phyloP scores from a whole-genome alignment of 2,888 invertebrate species.

The Hymenopus coronatus region DNA sequence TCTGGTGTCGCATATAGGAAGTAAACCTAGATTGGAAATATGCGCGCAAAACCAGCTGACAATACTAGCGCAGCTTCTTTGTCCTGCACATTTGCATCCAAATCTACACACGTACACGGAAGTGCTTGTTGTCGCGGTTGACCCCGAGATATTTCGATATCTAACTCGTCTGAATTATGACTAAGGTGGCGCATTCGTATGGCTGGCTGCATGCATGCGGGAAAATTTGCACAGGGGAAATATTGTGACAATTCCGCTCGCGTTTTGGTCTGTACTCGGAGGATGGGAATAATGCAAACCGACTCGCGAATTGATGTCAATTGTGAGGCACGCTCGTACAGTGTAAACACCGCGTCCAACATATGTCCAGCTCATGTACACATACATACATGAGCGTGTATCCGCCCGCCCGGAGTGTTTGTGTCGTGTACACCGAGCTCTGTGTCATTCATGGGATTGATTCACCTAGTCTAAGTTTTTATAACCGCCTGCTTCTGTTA shows the following conservation, averaged over 20 bases:
- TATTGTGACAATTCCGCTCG: not conserved
- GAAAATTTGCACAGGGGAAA: not conserved
- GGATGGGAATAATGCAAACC: not conserved
- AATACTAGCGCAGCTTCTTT: no score
- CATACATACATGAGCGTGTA: not conserved
- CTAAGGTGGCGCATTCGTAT: not conserved
- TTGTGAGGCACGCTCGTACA: not conserved
- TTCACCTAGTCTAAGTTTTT: not conserved
- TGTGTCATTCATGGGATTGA: not conserved
- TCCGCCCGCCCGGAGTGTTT: not conserved
- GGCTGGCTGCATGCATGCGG: not conserved
- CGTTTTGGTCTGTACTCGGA: not conserved
- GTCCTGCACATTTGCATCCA: no score
- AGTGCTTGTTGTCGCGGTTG: no score
- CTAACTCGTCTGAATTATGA: not conserved
- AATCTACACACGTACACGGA: no score
- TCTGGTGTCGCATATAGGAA: no score
- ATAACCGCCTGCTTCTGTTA: no score
- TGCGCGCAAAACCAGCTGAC: no score
- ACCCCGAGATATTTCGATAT: not conserved
- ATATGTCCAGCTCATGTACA: not conserved
- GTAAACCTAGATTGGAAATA: no score
- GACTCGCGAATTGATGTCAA: not conserved
- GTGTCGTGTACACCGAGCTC: not conserved
- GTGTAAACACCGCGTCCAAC: not conserved